These are phyloP conservation scores for Mythimna loreyi DNA, from an alignment of 2,888 invertebrate species.

Conservation along the genomic window DNA sequence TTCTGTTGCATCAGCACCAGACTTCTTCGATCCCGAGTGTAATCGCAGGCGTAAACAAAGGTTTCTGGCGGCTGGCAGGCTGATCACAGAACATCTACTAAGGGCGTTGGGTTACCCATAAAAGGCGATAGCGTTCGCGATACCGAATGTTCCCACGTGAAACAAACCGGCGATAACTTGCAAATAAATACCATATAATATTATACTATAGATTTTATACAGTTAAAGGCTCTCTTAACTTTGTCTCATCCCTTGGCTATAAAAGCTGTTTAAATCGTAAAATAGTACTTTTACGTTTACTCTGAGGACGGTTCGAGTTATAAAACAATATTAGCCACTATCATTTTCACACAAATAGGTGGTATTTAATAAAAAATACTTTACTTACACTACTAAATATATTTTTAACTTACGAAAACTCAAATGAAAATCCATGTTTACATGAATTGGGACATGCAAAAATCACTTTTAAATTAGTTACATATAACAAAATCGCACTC, in stretches of 20 bases:
- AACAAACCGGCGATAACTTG: slow-evolving; percentile 47
- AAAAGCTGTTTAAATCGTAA: background rate
- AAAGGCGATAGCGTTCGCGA: slow-evolving; percentile 64
- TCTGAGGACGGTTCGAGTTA: background rate
- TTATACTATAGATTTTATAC: background rate
- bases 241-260: background rate
- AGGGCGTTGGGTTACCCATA: slow-evolving; percentile 69
- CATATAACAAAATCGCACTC: slow-evolving; percentile 32
- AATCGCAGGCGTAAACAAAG: slow-evolving; percentile 65
- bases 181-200: slow-evolving; percentile 13
- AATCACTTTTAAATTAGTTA: slow-evolving; percentile 34
- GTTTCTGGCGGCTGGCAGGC: slow-evolving; percentile 67
- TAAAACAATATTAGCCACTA: background rate
- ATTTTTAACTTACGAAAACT: slow-evolving; percentile 58
- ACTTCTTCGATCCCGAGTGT: slow-evolving; percentile 60
- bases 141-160: slow-evolving; percentile 71
- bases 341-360: background rate
- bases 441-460: slow-evolving; percentile 38
- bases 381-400: slow-evolving; percentile 10
- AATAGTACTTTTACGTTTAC: background rate
- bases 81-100: slow-evolving; percentile 68
- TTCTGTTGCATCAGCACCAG: slow-evolving; percentile 63
- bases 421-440: slow-evolving; percentile 43
- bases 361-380: background rate
- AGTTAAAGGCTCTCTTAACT: background rate